phyloP scores from a whole-genome alignment of 2,113 vertebrate genomes.

The Craseonycteris thonglongyai region DNA sequence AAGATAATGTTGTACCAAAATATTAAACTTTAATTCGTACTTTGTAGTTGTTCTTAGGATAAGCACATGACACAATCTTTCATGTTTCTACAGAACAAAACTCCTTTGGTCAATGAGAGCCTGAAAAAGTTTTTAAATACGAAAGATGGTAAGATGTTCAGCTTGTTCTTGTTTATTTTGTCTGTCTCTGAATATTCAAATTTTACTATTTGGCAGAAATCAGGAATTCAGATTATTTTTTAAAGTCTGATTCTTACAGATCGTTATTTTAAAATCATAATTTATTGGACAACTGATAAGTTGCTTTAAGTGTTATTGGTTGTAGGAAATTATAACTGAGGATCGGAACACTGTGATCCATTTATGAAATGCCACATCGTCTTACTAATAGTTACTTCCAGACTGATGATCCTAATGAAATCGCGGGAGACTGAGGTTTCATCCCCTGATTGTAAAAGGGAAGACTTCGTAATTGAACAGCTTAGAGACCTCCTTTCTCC shows the following conservation, averaged over 20 bases:
- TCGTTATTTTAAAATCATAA: not conserved
- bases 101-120: conserved; percentile 91
- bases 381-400: not conserved
- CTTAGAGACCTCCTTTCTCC: not conserved
- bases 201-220: not conserved
- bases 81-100: conserved; percentile 86
- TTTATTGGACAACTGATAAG: not conserved
- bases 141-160: conserved; percentile 86
- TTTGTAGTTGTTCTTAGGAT: not conserved
- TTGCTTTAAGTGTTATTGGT: not conserved
- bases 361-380: not conserved
- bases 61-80: conserved; percentile 3
- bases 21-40: not conserved
- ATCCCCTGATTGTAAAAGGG: not conserved
- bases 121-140: conserved; percentile 91
- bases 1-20: not conserved
- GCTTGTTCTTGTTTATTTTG: conserved; percentile 31
- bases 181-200: not conserved
- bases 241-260: not conserved
- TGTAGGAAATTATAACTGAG: not conserved
- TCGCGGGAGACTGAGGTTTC: not conserved
- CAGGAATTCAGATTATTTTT: not conserved
- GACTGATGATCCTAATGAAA: not conserved
- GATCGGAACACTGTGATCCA: not conserved
- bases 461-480: not conserved